Percentiles rank a stretch among this genome's conserved stretches.
Conservation (phyloP, 2,888 invertebrate genomes). For the Platypus cylindrus region DNA sequence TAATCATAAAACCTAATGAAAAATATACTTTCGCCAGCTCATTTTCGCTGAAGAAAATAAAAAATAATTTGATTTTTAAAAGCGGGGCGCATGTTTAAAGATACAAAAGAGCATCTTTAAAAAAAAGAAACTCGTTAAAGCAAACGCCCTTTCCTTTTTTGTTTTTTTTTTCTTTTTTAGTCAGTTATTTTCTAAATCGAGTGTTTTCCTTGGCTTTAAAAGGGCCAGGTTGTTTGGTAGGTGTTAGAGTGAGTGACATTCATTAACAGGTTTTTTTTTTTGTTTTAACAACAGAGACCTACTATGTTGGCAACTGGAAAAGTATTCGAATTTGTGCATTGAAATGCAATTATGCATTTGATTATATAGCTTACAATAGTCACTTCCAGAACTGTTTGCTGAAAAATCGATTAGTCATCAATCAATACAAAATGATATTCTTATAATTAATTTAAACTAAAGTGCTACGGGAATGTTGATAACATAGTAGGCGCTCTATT, state of each 20-base stretch:
- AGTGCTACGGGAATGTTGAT: neutral
- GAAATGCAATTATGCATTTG: slow-evolving; percentile 1
- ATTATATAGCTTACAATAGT: too few species aligned
- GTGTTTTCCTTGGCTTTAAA: slow-evolving; percentile 21
- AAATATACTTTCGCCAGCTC: slow-evolving; percentile 8
- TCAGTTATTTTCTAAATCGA: slow-evolving; percentile 32
- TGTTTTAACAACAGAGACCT: slow-evolving; percentile 5
- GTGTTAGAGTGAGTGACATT: slow-evolving; percentile 16
- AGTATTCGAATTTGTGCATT: neutral
- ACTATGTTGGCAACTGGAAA: slow-evolving; percentile 5
- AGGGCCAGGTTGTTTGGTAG: slow-evolving; percentile 16
- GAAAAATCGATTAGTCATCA: too few species aligned
- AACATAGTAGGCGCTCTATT: slow-evolving; percentile 8
- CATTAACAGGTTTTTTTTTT: slow-evolving; percentile 14
- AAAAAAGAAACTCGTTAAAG: slow-evolving; percentile 34
- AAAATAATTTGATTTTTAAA: slow-evolving; percentile 16
- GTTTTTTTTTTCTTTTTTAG: too few species aligned
- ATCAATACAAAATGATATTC: neutral
- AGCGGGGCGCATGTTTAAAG: slow-evolving; percentile 9
- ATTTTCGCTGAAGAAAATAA: slow-evolving; percentile 6
- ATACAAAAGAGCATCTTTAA: slow-evolving; percentile 26
- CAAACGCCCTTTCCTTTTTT: slow-evolving; percentile 36
- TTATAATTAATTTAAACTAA: neutral
- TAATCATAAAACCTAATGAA: slow-evolving; percentile 16
- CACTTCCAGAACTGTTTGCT: too few species aligned